Conservation (phyloP, 2,888 invertebrate species). For the Drosophila nr. fundita region DNA sequence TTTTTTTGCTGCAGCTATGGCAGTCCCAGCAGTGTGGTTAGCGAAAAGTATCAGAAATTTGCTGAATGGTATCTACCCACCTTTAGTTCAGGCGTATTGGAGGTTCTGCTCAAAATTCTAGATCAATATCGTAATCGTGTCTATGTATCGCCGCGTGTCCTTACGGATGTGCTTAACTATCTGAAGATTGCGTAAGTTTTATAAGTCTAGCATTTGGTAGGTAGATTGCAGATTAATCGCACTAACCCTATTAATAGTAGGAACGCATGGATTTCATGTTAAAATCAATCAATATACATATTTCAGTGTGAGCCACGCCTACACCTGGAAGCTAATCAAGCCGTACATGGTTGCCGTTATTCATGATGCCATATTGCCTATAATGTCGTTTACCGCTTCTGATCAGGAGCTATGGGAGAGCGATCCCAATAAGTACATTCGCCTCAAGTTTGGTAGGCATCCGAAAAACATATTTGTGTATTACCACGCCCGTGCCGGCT, state of each 20-base stretch:
- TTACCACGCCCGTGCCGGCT: no score
- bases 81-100: conserved; percentile 94
- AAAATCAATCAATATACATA: neutral
- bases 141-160: conserved; percentile 95
- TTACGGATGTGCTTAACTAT: conserved; percentile 97
- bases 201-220: conserved; percentile 21
- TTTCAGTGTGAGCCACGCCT: conserved; percentile 92
- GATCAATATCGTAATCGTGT: conserved; percentile 92
- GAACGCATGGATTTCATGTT: neutral
- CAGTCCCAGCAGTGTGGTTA: conserved; percentile 96
- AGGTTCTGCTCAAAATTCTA: conserved; percentile 93
- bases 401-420: conserved; percentile 98
- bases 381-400: conserved; percentile 96
- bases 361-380: conserved; percentile 97
- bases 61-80: conserved; percentile 97
- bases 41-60: conserved; percentile 96
- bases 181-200: conserved; percentile 91
- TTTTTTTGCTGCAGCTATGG: no score
- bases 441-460: conserved; percentile 98
- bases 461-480: conserved; percentile 96
- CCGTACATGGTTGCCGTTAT: conserved; percentile 97
- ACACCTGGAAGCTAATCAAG: conserved; percentile 98
- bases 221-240: neutral
- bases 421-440: conserved; percentile 98
- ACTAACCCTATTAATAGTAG: neutral